Base-by-base conservation (phyloP, 2,888 invertebrate genomes). In the Eupithecia subfuscata region DNA sequence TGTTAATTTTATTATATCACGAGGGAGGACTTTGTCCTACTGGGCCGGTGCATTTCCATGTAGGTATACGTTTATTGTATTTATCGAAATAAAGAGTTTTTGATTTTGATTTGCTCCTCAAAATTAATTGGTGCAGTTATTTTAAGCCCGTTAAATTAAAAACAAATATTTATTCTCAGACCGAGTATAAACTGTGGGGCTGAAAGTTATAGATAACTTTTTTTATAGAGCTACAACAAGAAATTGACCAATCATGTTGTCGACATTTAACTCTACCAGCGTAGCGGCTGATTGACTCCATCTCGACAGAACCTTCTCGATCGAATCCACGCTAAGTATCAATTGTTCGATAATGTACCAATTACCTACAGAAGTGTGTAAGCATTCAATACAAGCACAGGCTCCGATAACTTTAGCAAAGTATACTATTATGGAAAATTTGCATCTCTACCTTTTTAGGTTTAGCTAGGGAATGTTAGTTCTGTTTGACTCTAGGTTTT, bases 241-340 rank as follows among this genome's bases (percentile, higher is more conserved):
- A 34, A 64, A 34, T 64, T 34, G 34, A 18, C 34, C 30, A 64
- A 63, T 16, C 18, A 64, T 30, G 63, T 30, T 63, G 63, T 34
- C 18, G 12, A 9, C 64, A 64, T 9, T 18, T 64, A 64, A 34
- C 64, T 64, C 64, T 34, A 34, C 30, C 34, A 34, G 34, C 64
- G 14, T 64, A 64, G 30, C 34, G 64, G 34, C 64, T 34, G 18
- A 64, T 34, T 64, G 34, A 64, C 18, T 9, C 60, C 25, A 64
- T 34, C 18, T 34, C 64, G 30, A 64, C 34, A 18, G 64, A 64
- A 64, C 16, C 16, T 64, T 64, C 64, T 64, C 18, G 64, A 64
- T 64, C 18, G 34, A 64, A 64, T 64, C 64, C 64, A 34, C 64
- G 9, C 64, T 64, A 25, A 56, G 30, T 63, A 34, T 34, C 64